Evolutionary conservation across 1,140 invertebrate genomes (phyloP).

Genomic region (Mizuhopecten yessoensis): DNA sequence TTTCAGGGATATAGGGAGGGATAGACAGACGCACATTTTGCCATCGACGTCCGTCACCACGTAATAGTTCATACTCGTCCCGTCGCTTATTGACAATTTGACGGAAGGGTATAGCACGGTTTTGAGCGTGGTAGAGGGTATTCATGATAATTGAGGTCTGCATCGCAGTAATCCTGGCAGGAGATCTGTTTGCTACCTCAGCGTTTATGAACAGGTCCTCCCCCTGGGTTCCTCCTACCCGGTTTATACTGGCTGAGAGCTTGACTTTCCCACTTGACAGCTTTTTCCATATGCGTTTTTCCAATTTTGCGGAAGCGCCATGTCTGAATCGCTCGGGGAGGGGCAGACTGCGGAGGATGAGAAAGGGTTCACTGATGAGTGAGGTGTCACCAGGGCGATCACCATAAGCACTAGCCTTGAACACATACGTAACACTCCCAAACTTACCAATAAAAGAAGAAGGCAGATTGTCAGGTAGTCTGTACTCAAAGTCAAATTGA

Average conservation of each 20-base stretch:
- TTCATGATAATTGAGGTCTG: conserved; percentile 80
- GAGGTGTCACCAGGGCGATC: conserved; percentile 72
- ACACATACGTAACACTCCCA: conserved; percentile 82
- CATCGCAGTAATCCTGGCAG: conserved; percentile 75
- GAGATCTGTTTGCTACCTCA: conserved; percentile 77
- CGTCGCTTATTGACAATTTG: conserved; percentile 82
- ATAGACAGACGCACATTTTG: conserved; percentile 78
- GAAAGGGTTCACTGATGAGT: conserved; percentile 82
- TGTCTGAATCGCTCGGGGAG: conserved; percentile 65
- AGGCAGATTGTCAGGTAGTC: conserved; percentile 79
- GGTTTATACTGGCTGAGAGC: conserved; percentile 69
- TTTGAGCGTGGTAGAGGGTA: conserved; percentile 78
- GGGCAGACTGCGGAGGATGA: conserved; percentile 72
- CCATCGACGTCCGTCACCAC: conserved; percentile 81
- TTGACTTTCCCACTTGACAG: conserved; percentile 78
- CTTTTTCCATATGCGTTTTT: conserved; percentile 71
- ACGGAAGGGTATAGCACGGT: conserved; percentile 71
- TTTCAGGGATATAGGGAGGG: conserved; percentile 82
- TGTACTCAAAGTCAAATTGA: conserved; percentile 79
- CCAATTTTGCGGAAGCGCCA: conserved; percentile 45
- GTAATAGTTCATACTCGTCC: conserved; percentile 77
- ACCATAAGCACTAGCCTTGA: conserved; percentile 78
- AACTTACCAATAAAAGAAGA: conserved; percentile 83
- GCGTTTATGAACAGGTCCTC: conserved; percentile 80
- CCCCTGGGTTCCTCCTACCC: conserved; percentile 76